phyloP scores from a whole-genome alignment of 2,113 vertebrate species.

The Epinephelus cyanopodus region DNA sequence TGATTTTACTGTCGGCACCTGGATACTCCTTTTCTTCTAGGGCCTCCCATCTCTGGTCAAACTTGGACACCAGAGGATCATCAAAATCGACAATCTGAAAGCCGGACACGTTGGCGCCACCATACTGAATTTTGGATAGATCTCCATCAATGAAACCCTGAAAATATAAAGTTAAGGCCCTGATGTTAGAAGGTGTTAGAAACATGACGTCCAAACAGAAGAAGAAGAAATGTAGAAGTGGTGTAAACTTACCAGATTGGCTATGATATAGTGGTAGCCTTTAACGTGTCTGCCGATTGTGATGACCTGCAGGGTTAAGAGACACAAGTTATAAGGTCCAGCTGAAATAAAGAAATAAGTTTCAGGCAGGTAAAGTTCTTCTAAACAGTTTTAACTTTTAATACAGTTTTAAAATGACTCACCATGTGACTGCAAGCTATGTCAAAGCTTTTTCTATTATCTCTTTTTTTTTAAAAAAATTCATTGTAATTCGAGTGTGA shows the following conservation, averaged over 20 bases:
- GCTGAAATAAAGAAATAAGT: not conserved
- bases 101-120: constrained; percentile 97
- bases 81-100: constrained; percentile 99
- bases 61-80: constrained; percentile 95
- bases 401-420: not conserved
- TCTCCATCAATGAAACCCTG: constrained; percentile 98
- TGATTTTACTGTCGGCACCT: constrained; percentile 95
- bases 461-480: not conserved
- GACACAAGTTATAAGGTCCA: not conserved
- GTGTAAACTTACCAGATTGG: constrained; percentile 92
- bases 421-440: not conserved
- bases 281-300: constrained; percentile 98
- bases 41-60: constrained; percentile 97
- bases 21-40: constrained; percentile 98
- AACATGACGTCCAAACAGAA: not conserved
- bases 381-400: not conserved
- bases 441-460: not conserved
- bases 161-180: constrained; percentile 8
- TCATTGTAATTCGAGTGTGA: not conserved
- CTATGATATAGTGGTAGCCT: constrained; percentile 99
- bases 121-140: constrained; percentile 98
- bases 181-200: not conserved
- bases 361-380: not conserved
- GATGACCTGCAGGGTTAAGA: constrained; percentile 88
- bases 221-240: not conserved